These are phyloP conservation scores for Argentina silus DNA, from an alignment of 2,797 vertebrate species.

Conservation along the genomic window DNA sequence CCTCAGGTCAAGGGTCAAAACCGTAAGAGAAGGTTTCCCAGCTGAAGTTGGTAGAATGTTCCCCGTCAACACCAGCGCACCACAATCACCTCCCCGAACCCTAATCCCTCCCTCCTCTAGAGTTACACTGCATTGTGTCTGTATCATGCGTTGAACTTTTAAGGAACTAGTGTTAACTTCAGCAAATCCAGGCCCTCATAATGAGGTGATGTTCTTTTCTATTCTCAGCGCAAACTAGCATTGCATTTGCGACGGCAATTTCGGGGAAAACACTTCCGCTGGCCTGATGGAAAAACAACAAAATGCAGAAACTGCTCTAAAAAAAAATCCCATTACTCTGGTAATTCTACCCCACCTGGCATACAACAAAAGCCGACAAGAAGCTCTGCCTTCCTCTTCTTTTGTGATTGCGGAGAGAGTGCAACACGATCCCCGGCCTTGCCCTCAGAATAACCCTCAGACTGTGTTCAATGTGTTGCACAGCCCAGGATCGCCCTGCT, in stretches of 20 bases:
- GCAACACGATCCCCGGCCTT: constrained; percentile 65
- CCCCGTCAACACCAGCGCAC: constrained; percentile 52
- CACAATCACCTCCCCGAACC: constrained; percentile 62
- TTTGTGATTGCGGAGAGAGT: constrained; percentile 60
- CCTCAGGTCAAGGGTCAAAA: constrained; percentile 66
- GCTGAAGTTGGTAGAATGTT: constrained; percentile 56
- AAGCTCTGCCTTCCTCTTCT: constrained; percentile 69
- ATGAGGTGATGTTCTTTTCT: constrained; percentile 60
- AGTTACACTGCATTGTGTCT: constrained; percentile 73
- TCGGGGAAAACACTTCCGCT: constrained; percentile 61
- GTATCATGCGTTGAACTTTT: constrained; percentile 64
- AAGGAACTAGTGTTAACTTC: constrained; percentile 58
- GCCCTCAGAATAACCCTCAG: constrained; percentile 59
- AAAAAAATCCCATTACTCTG: constrained; percentile 64
- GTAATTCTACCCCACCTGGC: constrained; percentile 71
- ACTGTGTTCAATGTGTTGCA: constrained; percentile 12
- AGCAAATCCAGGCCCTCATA: constrained; percentile 53
- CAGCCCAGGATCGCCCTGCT: constrained; percentile 4
- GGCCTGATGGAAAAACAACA: constrained; percentile 17
- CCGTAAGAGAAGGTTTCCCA: constrained; percentile 44
- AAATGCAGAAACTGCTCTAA: constrained; percentile 50
- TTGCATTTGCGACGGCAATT: constrained; percentile 55
- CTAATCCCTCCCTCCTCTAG: constrained; percentile 74
- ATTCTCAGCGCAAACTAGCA: constrained; percentile 52
- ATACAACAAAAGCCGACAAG: constrained; percentile 70